These are phyloP conservation scores for Procambarus virginalis DNA, from an alignment of 1,140 invertebrate species.

Conservation along the genomic window DNA sequence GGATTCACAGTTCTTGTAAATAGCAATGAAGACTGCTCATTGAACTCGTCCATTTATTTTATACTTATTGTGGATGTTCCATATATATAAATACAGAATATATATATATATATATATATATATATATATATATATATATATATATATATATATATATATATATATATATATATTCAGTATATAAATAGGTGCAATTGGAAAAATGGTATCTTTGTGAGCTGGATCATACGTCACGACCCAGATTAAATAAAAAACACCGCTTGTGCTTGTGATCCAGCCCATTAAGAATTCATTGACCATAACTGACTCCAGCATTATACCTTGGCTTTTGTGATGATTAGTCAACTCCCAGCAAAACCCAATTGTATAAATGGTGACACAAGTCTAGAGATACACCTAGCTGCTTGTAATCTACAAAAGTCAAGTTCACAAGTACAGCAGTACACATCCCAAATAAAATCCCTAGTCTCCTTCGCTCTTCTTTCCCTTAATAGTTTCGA, in stretches of 20 bases:
- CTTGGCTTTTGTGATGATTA: slow-evolving; percentile 38
- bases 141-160: no score
- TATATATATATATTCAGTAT: neutral
- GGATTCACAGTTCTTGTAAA: slow-evolving; percentile 20
- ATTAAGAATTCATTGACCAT: neutral
- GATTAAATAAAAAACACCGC: neutral
- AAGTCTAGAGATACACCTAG: slow-evolving; percentile 18
- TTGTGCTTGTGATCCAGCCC: neutral
- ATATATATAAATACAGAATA: neutral
- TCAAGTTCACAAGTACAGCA: neutral
- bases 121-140: no score
- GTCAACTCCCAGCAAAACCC: slow-evolving; percentile 29
- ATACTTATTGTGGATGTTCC: slow-evolving; percentile 24
- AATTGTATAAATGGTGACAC: slow-evolving; percentile 23
- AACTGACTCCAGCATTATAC: slow-evolving; percentile 19
- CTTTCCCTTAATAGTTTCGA: slow-evolving; percentile 34
- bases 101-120: no score
- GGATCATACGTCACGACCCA: neutral
- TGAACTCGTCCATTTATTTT: slow-evolving; percentile 50
- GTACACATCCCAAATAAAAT: slow-evolving; percentile 29
- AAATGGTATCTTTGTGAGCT: neutral
- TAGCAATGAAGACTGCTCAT: slow-evolving; percentile 46
- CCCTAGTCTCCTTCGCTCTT: slow-evolving; percentile 43
- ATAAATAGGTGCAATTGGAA: neutral
- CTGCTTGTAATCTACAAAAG: neutral